A percentile compares a stretch with the other conserved stretches of the same genome.
phyloP scores from a whole-genome alignment of 64 coral and sea anemone genomes.

The Montipora sp. region DNA sequence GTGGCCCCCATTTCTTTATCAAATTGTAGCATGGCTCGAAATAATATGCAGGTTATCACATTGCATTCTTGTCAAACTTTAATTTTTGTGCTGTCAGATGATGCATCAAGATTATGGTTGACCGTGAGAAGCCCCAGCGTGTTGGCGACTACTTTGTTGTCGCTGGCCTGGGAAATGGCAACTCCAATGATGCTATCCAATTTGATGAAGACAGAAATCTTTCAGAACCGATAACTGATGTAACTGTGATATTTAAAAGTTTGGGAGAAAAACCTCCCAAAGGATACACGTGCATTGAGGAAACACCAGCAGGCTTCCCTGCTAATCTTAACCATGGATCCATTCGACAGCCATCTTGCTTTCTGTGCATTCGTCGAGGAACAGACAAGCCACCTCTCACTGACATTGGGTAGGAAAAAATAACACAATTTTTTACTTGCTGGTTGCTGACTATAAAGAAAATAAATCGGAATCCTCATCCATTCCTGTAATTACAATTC shows the following conservation, averaged over 20 bases:
- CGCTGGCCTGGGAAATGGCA: slow-evolving; percentile 78
- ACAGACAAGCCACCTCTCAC: slow-evolving; percentile 93
- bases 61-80: too few relatives aligned
- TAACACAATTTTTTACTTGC: not conserved
- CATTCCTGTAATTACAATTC: too few relatives aligned
- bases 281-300: slow-evolving; percentile 86
- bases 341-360: slow-evolving; percentile 87
- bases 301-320: slow-evolving; percentile 84
- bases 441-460: too few relatives aligned
- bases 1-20: too few relatives aligned
- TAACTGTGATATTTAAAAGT: slow-evolving; percentile 94
- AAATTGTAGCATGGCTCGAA: too few relatives aligned
- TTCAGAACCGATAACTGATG: slow-evolving; percentile 92
- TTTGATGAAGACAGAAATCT: slow-evolving; percentile 63
- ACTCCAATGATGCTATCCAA: slow-evolving; percentile 61
- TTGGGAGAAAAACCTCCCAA: slow-evolving; percentile 83
- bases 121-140: slow-evolving; percentile 91
- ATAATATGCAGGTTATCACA: too few relatives aligned
- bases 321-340: slow-evolving; percentile 95
- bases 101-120: slow-evolving; percentile 63
- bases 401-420: slow-evolving; percentile 86
- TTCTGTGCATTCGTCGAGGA: slow-evolving; percentile 84
- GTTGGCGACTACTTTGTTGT: slow-evolving; percentile 99
- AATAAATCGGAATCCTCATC: too few relatives aligned
- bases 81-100: not conserved